Percentiles rank a stretch among this genome's conserved stretches.
phyloP scores from a whole-genome alignment of 2,113 vertebrate species.

The Peromyscus californicus region DNA sequence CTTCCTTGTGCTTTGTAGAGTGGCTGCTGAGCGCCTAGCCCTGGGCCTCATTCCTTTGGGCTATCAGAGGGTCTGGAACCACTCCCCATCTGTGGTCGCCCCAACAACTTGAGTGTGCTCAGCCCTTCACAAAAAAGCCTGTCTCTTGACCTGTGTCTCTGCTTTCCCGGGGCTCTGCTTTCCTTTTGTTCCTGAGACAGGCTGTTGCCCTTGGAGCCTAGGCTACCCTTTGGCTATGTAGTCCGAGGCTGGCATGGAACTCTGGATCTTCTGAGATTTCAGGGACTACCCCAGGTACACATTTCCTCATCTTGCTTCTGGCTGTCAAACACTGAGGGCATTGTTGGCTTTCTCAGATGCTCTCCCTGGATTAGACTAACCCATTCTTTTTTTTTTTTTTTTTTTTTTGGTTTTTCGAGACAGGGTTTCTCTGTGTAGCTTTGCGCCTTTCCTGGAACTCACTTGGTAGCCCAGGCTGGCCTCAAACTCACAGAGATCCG shows the following conservation, averaged over 20 bases:
- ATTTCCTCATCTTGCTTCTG: background rate
- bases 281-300: background rate
- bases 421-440: too few species aligned
- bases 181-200: background rate
- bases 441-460: too few species aligned
- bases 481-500: too few species aligned
- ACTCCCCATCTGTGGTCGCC: background rate
- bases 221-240: background rate
- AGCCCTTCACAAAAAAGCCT: background rate
- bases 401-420: too few species aligned
- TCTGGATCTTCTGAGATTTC: background rate
- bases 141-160: background rate
- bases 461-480: too few species aligned
- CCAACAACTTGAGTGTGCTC: background rate
- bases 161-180: background rate
- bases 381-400: too few species aligned
- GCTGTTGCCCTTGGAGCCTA: background rate
- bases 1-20: background rate
- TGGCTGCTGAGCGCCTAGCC: background rate
- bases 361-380: background rate
- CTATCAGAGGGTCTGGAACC: background rate
- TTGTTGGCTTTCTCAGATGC: background rate
- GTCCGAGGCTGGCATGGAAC: background rate
- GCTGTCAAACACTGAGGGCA: background rate
- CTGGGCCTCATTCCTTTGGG: background rate